Percentiles rank a stretch among this genome's conserved stretches.
Evolutionary conservation across 2,888 invertebrate genomes (phyloP).

Genomic region (Crioceris asparagi): DNA sequence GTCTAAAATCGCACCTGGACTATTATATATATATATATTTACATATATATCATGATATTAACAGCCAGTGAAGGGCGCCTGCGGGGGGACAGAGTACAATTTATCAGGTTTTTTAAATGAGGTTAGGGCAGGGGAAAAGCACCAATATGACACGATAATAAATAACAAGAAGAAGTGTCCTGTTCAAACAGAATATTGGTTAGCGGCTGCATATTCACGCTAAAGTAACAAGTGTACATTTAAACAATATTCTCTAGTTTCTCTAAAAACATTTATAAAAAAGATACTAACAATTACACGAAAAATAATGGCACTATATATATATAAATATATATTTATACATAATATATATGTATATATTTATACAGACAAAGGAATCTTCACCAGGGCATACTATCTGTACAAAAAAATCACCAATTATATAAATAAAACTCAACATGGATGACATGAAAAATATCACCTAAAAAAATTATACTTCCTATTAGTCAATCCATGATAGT

Average conservation of each 20-base stretch:
- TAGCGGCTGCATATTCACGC: conserved; percentile 36
- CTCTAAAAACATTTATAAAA: conserved; percentile 41
- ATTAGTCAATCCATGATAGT: too few species aligned
- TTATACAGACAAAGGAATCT: conserved; percentile 15
- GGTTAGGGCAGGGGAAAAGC: too few species aligned
- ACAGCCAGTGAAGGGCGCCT: conserved; percentile 32
- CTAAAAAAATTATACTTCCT: too few species aligned
- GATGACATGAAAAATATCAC: too few species aligned
- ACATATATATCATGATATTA: too few species aligned
- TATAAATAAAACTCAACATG: too few species aligned
- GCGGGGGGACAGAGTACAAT: conserved; percentile 38
- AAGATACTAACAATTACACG: conserved; percentile 40
- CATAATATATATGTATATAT: too few species aligned
- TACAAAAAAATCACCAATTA: too few species aligned
- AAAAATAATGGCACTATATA: conserved; percentile 41
- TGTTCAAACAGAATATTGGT: too few species aligned
- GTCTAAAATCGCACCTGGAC: conserved; percentile 1
- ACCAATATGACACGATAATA: conserved; percentile 35
- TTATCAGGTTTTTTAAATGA: conserved; percentile 33
- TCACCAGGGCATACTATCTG: too few species aligned
- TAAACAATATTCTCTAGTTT: conserved; percentile 37
- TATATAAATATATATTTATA: conserved; percentile 25
- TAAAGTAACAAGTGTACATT: conserved; percentile 40
- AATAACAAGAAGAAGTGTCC: conserved; percentile 26
- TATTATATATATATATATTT: too few species aligned